Base-by-base conservation (phyloP, 2,113 vertebrate genomes). In the Paratilapia polleni region DNA sequence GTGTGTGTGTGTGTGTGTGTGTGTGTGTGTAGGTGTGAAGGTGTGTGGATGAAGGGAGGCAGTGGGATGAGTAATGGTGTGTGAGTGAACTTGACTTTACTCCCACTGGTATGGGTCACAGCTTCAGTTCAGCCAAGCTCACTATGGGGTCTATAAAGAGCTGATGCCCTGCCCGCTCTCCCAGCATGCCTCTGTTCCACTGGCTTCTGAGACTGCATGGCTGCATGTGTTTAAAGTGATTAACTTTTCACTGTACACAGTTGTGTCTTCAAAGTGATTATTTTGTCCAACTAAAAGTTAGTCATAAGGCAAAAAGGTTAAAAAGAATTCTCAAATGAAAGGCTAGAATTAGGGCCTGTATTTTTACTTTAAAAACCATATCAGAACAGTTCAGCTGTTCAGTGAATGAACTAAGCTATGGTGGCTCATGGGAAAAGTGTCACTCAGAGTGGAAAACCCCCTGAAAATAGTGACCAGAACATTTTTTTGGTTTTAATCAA, bases 41-140 rank as follows among this genome's bases (percentile, higher is more conserved):
- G 43, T 81, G 57, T n/a, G 11, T 62, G 57, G n/a, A n/a, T 78
- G 56, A 41, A 74, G 19, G 9, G 41, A 66, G 22, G 38, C 74
- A 74, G 77, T 63, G n/a, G 43, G 80, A 79, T 91, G 87, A 93
- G 36, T 88, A 89, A 93, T 77, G 28, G 81, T 84, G 85, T 89
- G 85, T 78, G 75, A 83, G 7, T 68, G 81, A 85, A 78, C 47
- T 64, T 52, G 8, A 68, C 74, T 76, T 77, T 84, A 82, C 56
- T 61, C 36, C 58, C 62, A 77, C 62, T 24, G 83, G 61, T 81
- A 80, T 77, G 82, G 88, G 49, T 92, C 87, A 87, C 20, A 61
- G 61, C 47, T 47, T 60, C 5, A 64, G 64, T 43, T 85, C 66
- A 78, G 54, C 66, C 13, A 34, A 73, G 41, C 64, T 81, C 73